These are phyloP conservation scores for Tinea semifulvella DNA, from an alignment of 2,888 invertebrate genomes.

Conservation along the genomic window DNA sequence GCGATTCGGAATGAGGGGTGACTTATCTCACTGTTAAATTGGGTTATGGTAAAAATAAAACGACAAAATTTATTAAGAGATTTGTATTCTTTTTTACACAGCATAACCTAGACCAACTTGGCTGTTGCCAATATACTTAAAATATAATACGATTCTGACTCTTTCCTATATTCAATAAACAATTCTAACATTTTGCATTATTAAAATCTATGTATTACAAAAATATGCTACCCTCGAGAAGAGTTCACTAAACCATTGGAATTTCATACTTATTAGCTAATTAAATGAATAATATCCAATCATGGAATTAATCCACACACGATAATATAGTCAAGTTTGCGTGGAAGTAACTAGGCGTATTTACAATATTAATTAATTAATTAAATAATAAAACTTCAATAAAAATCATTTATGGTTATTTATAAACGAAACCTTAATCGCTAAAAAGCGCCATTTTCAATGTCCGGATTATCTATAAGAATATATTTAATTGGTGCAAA, in stretches of 20 bases:
- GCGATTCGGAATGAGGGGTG: no score
- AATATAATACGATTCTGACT: conserved; percentile 63
- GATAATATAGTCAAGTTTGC: conserved; percentile 12
- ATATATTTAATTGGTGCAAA: no score
- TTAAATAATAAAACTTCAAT: no score
- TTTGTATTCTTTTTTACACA: conserved; percentile 60
- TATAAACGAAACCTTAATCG: no score
- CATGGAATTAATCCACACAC: not conserved
- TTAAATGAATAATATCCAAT: not conserved
- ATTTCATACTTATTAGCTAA: not conserved
- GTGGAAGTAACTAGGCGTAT: conserved; percentile 40
- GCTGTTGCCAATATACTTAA: conserved; percentile 48
- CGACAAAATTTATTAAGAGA: conserved; percentile 25
- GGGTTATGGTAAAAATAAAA: not conserved
- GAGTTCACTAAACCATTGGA: not conserved
- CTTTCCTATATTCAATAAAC: conserved; percentile 35
- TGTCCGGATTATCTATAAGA: no score
- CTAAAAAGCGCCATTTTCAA: no score
- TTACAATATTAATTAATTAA: conserved; percentile 32
- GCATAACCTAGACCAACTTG: conserved; percentile 47
- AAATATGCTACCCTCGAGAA: not conserved
- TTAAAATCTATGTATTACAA: not conserved
- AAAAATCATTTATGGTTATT: no score
- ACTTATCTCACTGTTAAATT: not conserved
- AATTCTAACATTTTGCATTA: not conserved